These are phyloP conservation scores for Phymastichus coffea DNA, from an alignment of 1,140 invertebrate species.

Conservation along the genomic window DNA sequence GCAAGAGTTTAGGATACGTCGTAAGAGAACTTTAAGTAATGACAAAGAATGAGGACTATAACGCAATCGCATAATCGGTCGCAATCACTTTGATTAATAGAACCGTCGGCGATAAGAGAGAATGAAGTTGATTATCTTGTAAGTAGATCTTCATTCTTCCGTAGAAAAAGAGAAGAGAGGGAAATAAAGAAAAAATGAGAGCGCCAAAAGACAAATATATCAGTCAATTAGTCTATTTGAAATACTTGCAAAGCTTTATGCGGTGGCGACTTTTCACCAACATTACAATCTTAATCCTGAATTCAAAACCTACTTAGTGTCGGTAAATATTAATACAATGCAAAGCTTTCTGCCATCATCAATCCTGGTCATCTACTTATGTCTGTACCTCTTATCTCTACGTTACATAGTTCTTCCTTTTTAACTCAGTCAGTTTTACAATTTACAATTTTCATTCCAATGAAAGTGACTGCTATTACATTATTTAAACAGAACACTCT, in stretches of 20 bases:
- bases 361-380: slow-evolving; percentile 4
- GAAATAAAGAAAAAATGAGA: slow-evolving; percentile 41
- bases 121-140: slow-evolving; percentile 54
- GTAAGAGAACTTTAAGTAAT: slow-evolving; percentile 27
- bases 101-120: slow-evolving; percentile 48
- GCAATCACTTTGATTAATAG: slow-evolving; percentile 54
- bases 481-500: no score
- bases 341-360: slow-evolving; percentile 1
- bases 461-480: no score
- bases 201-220: slow-evolving; percentile 42
- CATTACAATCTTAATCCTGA: slow-evolving; percentile 3
- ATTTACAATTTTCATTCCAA: no score
- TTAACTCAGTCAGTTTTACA: no score
- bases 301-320: slow-evolving; percentile 1
- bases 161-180: background rate
- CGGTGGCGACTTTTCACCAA: background rate
- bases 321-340: background rate
- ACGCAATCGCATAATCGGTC: slow-evolving; percentile 53
- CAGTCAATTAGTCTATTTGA: slow-evolving; percentile 46
- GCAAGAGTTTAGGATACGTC: background rate
- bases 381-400: background rate
- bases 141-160: slow-evolving; percentile 40
- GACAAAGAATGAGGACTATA: slow-evolving; percentile 32
- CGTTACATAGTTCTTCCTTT: background rate
- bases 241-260: slow-evolving; percentile 18